Base-by-base conservation (phyloP, 1,140 invertebrate species). In the Wiebesia pumilae region DNA sequence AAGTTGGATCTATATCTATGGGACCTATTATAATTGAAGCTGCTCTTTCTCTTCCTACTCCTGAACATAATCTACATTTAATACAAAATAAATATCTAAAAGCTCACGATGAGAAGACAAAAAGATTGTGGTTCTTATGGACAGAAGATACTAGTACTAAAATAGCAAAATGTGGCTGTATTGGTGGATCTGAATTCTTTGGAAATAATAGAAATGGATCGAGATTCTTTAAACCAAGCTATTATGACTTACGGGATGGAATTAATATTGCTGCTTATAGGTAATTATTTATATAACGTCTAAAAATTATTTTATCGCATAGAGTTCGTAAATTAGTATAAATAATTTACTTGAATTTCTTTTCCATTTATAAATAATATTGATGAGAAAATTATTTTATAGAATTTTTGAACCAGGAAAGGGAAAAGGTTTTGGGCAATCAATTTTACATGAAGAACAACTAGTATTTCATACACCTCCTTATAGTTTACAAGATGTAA, bases 91-190 rank as follows among this genome's bases (percentile, higher is more conserved):
- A 96, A 92, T 95, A 93, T 94, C 93, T 99, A 27, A 97, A 96
- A 90, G 95, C 96, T 21, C 98, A 99, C 90, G 99, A 99, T 93
- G 96, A 96, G 58, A 95, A 96, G 87, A 97, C 96, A 0, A 98
- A 98, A 92, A 95, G 98, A 86, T 94, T 99, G 16, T 99, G 98
- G 97, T 99, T 99, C 91, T 93, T 99, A 1, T 99, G 98, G 98
- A 95, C 96, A 0, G 95, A 94, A 88, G 96, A 97, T 90, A 93
- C 90, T 82, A 94, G 95, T 14, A 94, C 95, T 87, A 93, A 94
- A 54, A 90, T 94, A 14, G 95, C 95, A n/a, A 97, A 97, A 88
- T 99, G 99, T 93, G 98, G 98, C 0, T 99, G 99, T 93, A 96
- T 97, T 69, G 99, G 99, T 4, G 98, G 98, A 0, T 99, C 98